Evolutionary conservation across 2,113 vertebrate genomes (phyloP), one percentile per base, ranked within the genome.

Genomic region (Junco hyemalis): DNA sequence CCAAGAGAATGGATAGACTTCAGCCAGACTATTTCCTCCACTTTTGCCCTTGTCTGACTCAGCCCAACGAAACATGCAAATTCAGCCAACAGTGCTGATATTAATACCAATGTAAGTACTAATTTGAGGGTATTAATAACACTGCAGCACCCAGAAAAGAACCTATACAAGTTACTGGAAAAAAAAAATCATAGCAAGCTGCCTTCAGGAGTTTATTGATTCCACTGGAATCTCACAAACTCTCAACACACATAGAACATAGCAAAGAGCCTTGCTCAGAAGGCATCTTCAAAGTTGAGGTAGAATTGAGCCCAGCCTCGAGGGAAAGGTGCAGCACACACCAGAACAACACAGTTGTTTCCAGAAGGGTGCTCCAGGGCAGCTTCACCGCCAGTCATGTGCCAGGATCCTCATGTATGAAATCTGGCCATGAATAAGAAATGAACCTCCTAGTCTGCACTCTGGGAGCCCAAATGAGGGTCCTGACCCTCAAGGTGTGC

Each of bases 191-290:
- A n/a, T n/a, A 76, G 48, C 31, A 72, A 86, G 48, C 50, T 68
- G 57, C 29, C 70, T 88, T 92, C 42, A 40, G 45, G 54, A 79
- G 56, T 70, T 88, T 64, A 87, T 31, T 74, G 33, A 81, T 86
- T 91, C 74, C 83, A 90, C 31, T 63, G 73, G 80, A 90, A 89
- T 36, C 38, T 70, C 81, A 72, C 50, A 28, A 70, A 86, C 44
- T 72, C 65, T 88, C 50, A 92, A 45, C 4, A 57, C 18, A 38
- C 1, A 2, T 0, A 44, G 15, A 60, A 82, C 17, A 61, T 0
- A 2, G 54, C 38, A 28, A 92, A 57, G 24, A 68, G 7, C 11
- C 53, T 50, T 82, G 66, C 38, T 54, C 9, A 61, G 57, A 80
- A 76, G 53, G 24, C 26, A 80, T 17, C 40, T 79, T 51, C 44